Percentiles rank a stretch among this genome's conserved stretches.
Evolutionary conservation across 1,140 invertebrate genomes (phyloP).

Genomic region (Drosophila ercepeae): DNA sequence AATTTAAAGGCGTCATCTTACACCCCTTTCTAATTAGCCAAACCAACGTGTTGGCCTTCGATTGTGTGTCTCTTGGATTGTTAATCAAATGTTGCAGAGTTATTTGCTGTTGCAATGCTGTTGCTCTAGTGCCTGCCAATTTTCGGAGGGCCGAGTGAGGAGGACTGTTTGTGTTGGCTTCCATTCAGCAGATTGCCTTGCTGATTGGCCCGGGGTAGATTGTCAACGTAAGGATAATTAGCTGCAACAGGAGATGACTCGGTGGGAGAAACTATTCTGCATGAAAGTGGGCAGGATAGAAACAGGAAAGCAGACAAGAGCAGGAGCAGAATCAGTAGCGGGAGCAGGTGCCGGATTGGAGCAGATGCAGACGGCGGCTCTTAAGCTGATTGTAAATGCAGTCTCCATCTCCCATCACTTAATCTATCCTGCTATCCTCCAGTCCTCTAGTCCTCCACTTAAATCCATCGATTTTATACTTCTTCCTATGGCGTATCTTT

Average conservation of each 20-base stretch:
- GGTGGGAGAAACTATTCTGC: background rate
- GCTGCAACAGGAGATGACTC: conserved; percentile 46
- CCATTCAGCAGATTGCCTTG: conserved; percentile 38
- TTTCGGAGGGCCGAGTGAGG: conserved; percentile 25
- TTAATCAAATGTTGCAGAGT: conserved; percentile 20
- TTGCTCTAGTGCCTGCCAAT: conserved; percentile 46
- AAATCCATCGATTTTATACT: conserved; percentile 60
- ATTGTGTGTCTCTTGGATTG: conserved; percentile 1
- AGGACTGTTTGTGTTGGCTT: conserved; percentile 30
- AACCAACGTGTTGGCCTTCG: conserved; percentile 3
- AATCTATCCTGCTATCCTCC: background rate
- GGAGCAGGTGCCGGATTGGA: background rate
- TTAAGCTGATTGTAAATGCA: conserved; percentile 52
- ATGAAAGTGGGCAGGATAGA: background rate
- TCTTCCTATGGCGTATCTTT: conserved; percentile 11
- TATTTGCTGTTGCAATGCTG: conserved; percentile 25
- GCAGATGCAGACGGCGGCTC: conserved; percentile 8
- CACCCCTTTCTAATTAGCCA: conserved; percentile 26
- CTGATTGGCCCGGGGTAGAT: conserved; percentile 35
- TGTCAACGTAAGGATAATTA: conserved; percentile 61
- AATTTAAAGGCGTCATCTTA: too few relatives aligned
- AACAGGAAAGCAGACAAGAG: background rate
- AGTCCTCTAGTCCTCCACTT: conserved; percentile 8
- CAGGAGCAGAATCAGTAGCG: background rate
- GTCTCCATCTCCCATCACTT: conserved; percentile 26